A percentile compares a stretch with the other conserved stretches of the same genome.
Conservation (phyloP, 2,797 vertebrate species). For the Scolopax rusticola region DNA sequence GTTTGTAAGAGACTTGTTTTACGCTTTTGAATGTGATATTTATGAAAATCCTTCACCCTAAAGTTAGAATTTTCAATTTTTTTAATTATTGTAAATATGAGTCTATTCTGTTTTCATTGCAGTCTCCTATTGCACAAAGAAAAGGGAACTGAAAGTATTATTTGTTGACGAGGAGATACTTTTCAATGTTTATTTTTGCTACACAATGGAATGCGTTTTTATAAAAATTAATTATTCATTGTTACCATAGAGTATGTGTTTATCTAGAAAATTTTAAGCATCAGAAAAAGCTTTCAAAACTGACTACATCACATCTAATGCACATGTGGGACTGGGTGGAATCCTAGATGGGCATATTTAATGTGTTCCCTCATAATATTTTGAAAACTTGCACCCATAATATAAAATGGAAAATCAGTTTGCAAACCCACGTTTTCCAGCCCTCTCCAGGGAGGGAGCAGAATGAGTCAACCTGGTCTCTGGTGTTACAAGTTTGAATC, state of each 20-base stretch:
- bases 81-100: background rate
- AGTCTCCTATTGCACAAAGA: background rate
- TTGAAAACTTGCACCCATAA: background rate
- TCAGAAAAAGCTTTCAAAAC: conserved; percentile 45
- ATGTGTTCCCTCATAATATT: background rate
- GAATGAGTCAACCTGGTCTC: background rate
- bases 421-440: background rate
- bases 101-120: background rate
- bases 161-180: background rate
- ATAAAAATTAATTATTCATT: conserved; percentile 27
- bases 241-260: background rate
- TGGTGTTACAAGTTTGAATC: background rate
- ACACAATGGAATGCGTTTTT: background rate
- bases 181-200: background rate
- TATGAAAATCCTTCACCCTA: background rate
- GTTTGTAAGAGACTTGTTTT: background rate
- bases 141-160: background rate
- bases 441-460: background rate
- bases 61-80: background rate
- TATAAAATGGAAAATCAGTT: background rate
- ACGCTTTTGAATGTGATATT: background rate
- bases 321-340: background rate
- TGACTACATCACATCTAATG: background rate
- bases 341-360: background rate
- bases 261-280: background rate